Evolutionary conservation across 2,888 invertebrate species (phyloP), one percentile per base, ranked within the genome.

Genomic region (Epinotia nisella): DNA sequence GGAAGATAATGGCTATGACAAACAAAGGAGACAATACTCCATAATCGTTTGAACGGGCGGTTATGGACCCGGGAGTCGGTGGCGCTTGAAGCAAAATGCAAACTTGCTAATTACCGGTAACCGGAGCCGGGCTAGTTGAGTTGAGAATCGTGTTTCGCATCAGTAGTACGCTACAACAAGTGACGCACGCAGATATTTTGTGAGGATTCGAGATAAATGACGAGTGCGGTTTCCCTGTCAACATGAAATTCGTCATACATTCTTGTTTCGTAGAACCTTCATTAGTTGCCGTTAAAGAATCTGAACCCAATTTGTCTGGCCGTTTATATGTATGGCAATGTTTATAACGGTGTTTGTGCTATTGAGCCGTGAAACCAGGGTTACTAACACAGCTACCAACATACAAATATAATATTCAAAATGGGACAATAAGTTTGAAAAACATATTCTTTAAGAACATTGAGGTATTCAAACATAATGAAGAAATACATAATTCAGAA

Each of bases 21-120:
- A 86, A 87, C 85, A 86, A 84, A 82, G 76, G 78, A 71, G 79
- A 86, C 84, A 87, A 87, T 84, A 80, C 81, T 77, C 78, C 83
- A 83, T 83, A 83, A 85, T 85, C 81, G 80, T 82, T 84, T 84
- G 72, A 76, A 76, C 77, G 76, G 79, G 78, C 80, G 76, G 83
- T 83, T 83, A 83, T 75, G 76, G 79, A 75, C 76, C 19, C 21
- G 64, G 69, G 68, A 79, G 78, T 24, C 77, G 78, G 79, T 77
- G 78, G 79, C 79, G 76, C 81, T 82, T 76, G 75, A 75, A 77
- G 75, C 78, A 82, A 83, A 78, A 83, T 81, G 79, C 79, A 83
- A 83, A 83, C 79, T 81, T 80, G 77, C 80, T 83, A 82, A 84
- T 86, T 82, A 81, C 77, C 77, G 69, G 71, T 70, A 80, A 77